These are phyloP conservation scores for Caenorhabditis panamensis DNA, from an alignment of 2,888 invertebrate genomes.

Conservation along the genomic window DNA sequence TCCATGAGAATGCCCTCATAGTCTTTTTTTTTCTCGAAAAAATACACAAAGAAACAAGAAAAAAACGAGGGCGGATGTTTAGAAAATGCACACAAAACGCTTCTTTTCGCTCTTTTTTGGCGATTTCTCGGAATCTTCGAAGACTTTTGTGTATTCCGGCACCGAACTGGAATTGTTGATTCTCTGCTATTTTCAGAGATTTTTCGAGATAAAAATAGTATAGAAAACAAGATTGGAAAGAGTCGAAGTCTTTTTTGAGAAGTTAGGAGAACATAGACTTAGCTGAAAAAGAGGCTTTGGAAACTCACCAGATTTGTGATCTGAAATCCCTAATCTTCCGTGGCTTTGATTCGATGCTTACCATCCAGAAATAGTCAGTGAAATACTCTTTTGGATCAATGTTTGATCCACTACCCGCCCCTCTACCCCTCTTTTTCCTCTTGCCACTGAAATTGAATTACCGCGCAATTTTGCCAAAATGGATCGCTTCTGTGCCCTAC, in stretches of 20 bases:
- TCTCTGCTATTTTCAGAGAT: neutral
- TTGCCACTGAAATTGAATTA: constrained; percentile 42
- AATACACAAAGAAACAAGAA: constrained; percentile 14
- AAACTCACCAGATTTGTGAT: no score
- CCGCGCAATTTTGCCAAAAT: constrained; percentile 28
- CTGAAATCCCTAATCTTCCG: no score
- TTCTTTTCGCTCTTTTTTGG: neutral
- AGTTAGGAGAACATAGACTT: neutral
- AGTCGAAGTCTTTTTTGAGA: neutral
- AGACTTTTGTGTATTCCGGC: neutral
- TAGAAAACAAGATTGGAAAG: no score
- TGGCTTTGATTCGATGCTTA: no score
- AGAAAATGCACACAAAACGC: constrained; percentile 15
- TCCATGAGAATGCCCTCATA: neutral
- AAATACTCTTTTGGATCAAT: no score
- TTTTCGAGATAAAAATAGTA: constrained; percentile 12
- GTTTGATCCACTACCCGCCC: constrained; percentile 21
- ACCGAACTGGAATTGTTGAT: neutral
- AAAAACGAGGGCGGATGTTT: constrained; percentile 44
- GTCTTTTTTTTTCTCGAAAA: constrained; percentile 5
- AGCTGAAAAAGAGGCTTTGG: no score
- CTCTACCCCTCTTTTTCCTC: neutral
- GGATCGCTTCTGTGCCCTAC: neutral
- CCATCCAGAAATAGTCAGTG: no score
- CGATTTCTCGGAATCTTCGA: neutral